A percentile compares a stretch with the other conserved stretches of the same genome.
Evolutionary conservation across 2,797 vertebrate genomes (phyloP).

Genomic region (Pyrocephalus nanus): DNA sequence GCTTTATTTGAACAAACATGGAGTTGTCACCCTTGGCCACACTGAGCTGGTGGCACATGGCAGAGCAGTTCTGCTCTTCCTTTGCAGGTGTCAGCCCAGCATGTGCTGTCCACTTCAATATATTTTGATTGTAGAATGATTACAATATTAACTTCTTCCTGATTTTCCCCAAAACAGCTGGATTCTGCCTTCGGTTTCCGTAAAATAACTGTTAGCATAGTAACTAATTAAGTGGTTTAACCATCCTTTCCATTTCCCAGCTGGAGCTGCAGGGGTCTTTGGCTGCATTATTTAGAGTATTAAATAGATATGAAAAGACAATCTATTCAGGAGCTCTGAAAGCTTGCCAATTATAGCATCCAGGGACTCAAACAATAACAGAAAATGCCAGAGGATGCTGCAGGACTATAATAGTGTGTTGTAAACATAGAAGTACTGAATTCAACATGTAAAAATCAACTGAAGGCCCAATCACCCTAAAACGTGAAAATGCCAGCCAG

Average conservation of each 20-base stretch:
- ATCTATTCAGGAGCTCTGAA: constrained; percentile 25
- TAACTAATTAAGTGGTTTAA: constrained; percentile 23
- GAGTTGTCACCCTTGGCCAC: background rate
- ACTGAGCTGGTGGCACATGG: background rate
- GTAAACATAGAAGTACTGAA: background rate
- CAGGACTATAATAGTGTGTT: background rate
- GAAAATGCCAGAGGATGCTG: background rate
- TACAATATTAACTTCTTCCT: background rate
- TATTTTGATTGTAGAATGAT: background rate
- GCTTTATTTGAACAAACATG: background rate
- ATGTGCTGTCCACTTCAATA: background rate
- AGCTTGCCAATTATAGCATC: background rate
- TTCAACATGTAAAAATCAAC: background rate
- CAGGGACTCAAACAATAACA: background rate
- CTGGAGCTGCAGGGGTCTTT: constrained; percentile 23
- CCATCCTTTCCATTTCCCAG: constrained; percentile 12
- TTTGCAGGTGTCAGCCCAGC: background rate
- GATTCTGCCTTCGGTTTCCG: background rate
- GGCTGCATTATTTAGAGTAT: constrained; percentile 2
- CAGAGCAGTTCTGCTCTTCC: background rate
- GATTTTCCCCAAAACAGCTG: background rate
- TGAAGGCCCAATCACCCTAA: background rate
- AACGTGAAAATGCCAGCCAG: background rate
- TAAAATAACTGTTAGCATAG: background rate
- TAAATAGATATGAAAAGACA: constrained; percentile 37